Evolutionary conservation across 2,888 invertebrate genomes (phyloP), one percentile per base, ranked within the genome.

Genomic region (Lasioglossum lativentre): DNA sequence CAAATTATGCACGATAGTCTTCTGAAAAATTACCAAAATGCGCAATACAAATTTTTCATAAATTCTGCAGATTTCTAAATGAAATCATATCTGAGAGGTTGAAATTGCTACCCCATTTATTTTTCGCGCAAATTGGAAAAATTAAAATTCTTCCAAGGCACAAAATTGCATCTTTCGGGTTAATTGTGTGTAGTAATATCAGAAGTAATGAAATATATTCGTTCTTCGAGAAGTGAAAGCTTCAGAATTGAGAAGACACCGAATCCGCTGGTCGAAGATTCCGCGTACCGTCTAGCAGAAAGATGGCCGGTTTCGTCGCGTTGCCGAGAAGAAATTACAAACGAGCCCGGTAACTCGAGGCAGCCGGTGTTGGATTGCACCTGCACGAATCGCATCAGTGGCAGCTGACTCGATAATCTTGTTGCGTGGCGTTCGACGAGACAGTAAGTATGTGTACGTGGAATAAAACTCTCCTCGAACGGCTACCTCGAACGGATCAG

Each of bases 401-500:
- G 73, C 78, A 78, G 86, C 86, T 85, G 85, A 85, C 81, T 59
- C 76, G 82, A 23, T 85, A 75, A 75, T 80, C 80, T 63, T 70
- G 47, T 68, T 34, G 71, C 71, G 68, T 72, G 63, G 78, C 42
- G 63, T 72, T 56, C 52, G n/a, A n/a, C 38, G 10, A 23, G 38
- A 52, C 56, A 1, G n/a, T 4, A 8, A 12, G 74, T 14, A 40
- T 40, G 40, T 70, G n/a, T 40, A n/a, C 34, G 34, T 10, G 34
- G 38, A 63, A 63, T 63, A 63, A 63, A 66, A 66, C 19, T 66
- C 66, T n/a, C 4, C 56, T 56, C 12, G 56, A 30, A 34, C 34
- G 38, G 52, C 6, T 19, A 52, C 19, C 52, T 4, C n/a, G 63
- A 23, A 19, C 47, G 47, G 75, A 45, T 86, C 85, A 70, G 75